Base-by-base conservation (phyloP, 2,113 vertebrate species). In the Drymodes brunneopygia region DNA sequence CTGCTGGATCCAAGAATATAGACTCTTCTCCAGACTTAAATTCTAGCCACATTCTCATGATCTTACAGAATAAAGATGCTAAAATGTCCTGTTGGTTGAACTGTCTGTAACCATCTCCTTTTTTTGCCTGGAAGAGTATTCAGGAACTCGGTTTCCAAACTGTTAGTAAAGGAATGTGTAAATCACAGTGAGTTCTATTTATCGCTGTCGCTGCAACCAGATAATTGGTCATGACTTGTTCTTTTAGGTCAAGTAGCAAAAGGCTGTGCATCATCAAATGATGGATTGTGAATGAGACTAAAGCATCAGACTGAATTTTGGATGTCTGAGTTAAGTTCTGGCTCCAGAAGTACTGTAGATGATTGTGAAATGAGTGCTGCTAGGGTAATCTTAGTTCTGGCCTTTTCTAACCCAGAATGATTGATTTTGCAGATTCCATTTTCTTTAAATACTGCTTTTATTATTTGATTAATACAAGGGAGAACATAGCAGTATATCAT, bases 241-340 rank as follows among this genome's bases (percentile, higher is more conserved):
- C 73, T 94, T 82, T 87, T 85, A 88, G 74, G 81, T 94, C 84
- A 95, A 79, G 31, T 61, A 91, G 24, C 56, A 92, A 86, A 94
- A 71, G 65, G 29, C 84, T 87, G 54, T 85, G 53, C 50, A 90
- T 85, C 53, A 65, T 87, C 74, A 91, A 27, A 80, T 97, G 91
- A 96, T 92, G 81, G 78, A 95, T 85, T 89, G 57, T 75, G 66
- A 92, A 87, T 65, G 22, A 87, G 73, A 81, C 58, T 89, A 87
- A 92, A 91, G 38, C 70, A 82, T 72, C 54, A 81, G 78, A 48
- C 70, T 96, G 84, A 72, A 54, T 95, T 66, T 87, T 92, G 90
- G 91, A 80, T 87, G 58, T 29, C 90, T 95, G 71, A 21, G 42
- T 89, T 90, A 73, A 61, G 70, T 89, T 95, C 12, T 94, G 91